Evolutionary conservation across 2,797 vertebrate genomes (phyloP), one percentile per base, ranked within the genome.

Genomic region (Pipistrellus nathusii): DNA sequence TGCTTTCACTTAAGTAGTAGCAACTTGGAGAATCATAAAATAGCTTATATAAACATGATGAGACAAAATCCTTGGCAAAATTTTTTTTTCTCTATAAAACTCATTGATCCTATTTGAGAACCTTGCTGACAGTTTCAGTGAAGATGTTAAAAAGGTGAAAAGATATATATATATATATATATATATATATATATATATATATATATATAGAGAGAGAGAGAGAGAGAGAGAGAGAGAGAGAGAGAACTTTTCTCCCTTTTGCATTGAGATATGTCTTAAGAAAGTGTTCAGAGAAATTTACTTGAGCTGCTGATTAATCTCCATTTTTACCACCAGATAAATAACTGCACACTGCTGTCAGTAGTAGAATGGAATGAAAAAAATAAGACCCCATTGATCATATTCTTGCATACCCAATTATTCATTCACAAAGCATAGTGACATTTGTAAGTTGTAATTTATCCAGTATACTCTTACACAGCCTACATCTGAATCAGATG

Each of bases 121-220:
- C 12, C 7, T 94, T 94, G 78, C 32, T 66, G 59, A 92, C 38
- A 95, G 17, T 7, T 86, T 96, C 25, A 86, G 5, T 94, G 78
- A 57, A 86, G n/a, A 90, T 82, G 15, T 86, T 90, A 77, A 93
- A 75, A 94, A 92, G 32, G 57, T 80, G 13, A 93, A 91, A 94
- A 87, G 38, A 35, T 35, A n/a, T n/a, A n/a, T n/a, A n/a, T 35
- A 35, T 35, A 35, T 35, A 35, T 35, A 35, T 35, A 35, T 35
- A 35, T 35, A 35, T 35, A 44, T 44, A 44, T 44, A 44, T 44
- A 44, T 44, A 44, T 44, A 44, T 44, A 44, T 44, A 44, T 44
- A 44, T 44, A 44, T 44, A 44, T 9, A 44, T 9, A 5, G 5
- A 38, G 38, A 38, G 35, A 38, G 35, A 38, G 41, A 44, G 41